Evolutionary conservation across 64 coral and sea anemone species (phyloP).

Genomic region (Pocillopora damicornis): DNA sequence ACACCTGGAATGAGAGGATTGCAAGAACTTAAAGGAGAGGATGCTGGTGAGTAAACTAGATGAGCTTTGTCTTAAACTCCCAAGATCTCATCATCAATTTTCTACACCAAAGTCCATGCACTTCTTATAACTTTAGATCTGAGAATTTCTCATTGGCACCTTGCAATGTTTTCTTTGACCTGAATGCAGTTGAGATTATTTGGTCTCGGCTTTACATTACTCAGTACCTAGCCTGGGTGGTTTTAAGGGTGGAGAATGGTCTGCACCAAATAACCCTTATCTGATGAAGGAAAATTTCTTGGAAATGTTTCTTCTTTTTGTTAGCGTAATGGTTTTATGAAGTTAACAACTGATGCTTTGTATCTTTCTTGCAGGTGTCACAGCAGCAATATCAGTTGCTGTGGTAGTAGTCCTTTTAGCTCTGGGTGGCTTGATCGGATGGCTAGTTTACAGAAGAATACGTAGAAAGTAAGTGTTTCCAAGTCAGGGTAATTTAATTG

Average conservation of each 20-base stretch:
- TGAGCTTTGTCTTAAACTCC: no score
- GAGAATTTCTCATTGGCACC: no score
- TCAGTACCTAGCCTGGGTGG: no score
- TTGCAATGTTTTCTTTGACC: no score
- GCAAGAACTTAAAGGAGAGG: not conserved
- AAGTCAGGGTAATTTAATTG: not conserved
- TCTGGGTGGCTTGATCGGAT: conserved; percentile 19
- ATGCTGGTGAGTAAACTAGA: not conserved
- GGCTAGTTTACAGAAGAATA: conserved; percentile 51
- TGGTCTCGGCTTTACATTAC: no score
- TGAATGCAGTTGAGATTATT: no score
- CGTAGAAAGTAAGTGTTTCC: conserved; percentile 31
- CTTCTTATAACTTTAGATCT: no score
- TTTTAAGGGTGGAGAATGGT: no score
- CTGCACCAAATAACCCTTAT: no score
- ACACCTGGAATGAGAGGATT: not conserved
- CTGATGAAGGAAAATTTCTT: no score
- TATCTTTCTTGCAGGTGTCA: conserved; percentile 15
- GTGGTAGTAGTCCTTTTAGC: conserved; percentile 26
- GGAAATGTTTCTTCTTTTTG: not conserved
- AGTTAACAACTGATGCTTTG: not conserved
- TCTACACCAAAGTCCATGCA: no score
- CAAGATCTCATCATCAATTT: no score
- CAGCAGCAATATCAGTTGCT: conserved; percentile 38
- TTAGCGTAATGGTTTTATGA: not conserved